A percentile compares a stretch with the other conserved stretches of the same genome.
Conservation (phyloP, 2,797 vertebrate species). For the Rhincodon typus region DNA sequence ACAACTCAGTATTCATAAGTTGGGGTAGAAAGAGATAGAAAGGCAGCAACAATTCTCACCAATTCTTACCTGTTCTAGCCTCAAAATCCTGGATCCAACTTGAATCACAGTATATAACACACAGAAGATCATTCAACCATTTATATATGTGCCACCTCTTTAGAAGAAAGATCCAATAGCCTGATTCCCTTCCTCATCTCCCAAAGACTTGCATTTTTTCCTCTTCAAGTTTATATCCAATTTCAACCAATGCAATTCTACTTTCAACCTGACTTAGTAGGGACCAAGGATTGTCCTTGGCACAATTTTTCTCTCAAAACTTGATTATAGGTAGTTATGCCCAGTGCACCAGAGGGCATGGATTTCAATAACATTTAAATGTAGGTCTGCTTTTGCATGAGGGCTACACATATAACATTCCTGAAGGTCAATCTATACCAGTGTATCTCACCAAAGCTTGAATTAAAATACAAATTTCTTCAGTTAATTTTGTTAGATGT, state of each 20-base stretch:
- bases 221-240: neutral
- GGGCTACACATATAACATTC: neutral
- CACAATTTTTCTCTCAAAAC: neutral
- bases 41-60: neutral
- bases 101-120: neutral
- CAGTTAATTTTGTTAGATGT: neutral
- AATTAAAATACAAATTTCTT: neutral
- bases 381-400: neutral
- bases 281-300: neutral
- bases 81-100: neutral
- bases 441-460: neutral
- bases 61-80: neutral
- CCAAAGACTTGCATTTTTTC: neutral
- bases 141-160: neutral
- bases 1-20: neutral
- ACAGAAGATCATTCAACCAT: neutral
- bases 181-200: neutral
- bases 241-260: neutral
- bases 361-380: slow-evolving; percentile 21
- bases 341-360: neutral
- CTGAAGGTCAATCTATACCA: neutral
- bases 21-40: neutral
- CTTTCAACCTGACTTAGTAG: neutral
- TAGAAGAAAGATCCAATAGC: neutral
- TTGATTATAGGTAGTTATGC: neutral